phyloP scores from a whole-genome alignment of 2,888 invertebrate genomes.

The Coronaproctus castanopsis region DNA sequence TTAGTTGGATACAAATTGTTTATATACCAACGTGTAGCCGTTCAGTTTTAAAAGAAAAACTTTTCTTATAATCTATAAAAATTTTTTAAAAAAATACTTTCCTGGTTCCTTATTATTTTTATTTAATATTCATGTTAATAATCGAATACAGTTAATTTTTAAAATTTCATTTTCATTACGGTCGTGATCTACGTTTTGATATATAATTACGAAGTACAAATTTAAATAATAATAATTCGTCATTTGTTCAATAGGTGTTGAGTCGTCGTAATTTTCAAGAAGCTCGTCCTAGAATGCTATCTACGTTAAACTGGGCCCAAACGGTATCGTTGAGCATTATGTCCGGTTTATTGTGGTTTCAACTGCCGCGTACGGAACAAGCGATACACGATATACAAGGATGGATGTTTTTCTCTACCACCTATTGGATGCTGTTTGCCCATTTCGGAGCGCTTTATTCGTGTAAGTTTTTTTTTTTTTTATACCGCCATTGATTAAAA shows the following conservation, averaged over 20 bases:
- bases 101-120: too few relatives aligned
- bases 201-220: too few relatives aligned
- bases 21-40: too few relatives aligned
- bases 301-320: conserved; percentile 55
- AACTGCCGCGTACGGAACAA: conserved; percentile 50
- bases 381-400: conserved; percentile 57
- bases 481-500: not conserved
- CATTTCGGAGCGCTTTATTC: conserved; percentile 57
- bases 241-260: conserved; percentile 34
- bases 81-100: too few relatives aligned
- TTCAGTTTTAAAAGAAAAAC: too few relatives aligned
- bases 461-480: conserved; percentile 35
- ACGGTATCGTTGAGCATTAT: conserved; percentile 47
- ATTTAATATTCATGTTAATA: too few relatives aligned
- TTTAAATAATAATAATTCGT: too few relatives aligned
- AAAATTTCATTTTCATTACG: too few relatives aligned
- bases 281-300: conserved; percentile 51
- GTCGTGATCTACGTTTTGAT: too few relatives aligned
- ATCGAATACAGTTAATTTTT: too few relatives aligned
- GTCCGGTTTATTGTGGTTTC: conserved; percentile 58
- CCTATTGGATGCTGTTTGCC: conserved; percentile 63
- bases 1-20: too few relatives aligned
- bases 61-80: too few relatives aligned
- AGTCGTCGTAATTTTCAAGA: conserved; percentile 55
- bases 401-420: conserved; percentile 66